phyloP scores from a whole-genome alignment of 1,140 invertebrate genomes.

The Grapholita molesta region DNA sequence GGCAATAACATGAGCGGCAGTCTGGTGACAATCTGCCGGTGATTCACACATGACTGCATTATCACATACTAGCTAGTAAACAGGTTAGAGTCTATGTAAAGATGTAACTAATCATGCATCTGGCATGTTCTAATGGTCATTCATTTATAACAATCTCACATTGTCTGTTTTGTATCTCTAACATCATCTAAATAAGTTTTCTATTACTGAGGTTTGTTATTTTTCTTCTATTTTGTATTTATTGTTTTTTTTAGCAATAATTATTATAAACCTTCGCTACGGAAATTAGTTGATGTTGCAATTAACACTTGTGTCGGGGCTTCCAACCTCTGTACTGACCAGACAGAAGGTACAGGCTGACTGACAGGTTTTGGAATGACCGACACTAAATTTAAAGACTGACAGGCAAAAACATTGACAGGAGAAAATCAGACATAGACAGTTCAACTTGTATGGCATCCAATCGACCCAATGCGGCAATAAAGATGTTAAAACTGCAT shows the following conservation, averaged over 20 bases:
- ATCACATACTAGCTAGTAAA: constrained; percentile 38
- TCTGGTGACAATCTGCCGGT: constrained; percentile 52
- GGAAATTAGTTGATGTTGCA: too few species aligned
- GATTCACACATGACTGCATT: constrained; percentile 52
- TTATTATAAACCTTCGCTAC: not conserved
- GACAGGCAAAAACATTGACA: too few species aligned
- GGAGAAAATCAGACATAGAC: too few species aligned
- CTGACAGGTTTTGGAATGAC: too few species aligned
- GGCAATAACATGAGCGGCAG: constrained; percentile 51
- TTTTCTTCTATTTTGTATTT: not conserved
- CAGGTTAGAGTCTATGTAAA: constrained; percentile 35
- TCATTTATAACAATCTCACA: not conserved
- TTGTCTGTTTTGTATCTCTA: not conserved
- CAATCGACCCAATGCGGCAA: too few species aligned
- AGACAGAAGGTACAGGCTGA: too few species aligned
- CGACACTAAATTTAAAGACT: too few species aligned
- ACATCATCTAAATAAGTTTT: not conserved
- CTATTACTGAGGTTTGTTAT: not conserved
- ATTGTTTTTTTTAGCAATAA: not conserved
- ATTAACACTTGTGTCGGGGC: too few species aligned
- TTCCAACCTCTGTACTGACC: too few species aligned
- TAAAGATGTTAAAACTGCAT: too few species aligned
- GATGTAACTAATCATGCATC: not conserved
- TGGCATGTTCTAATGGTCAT: not conserved
- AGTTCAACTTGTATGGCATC: too few species aligned